Base-by-base conservation (phyloP, 2,113 vertebrate genomes). In the Sapajus apella region DNA sequence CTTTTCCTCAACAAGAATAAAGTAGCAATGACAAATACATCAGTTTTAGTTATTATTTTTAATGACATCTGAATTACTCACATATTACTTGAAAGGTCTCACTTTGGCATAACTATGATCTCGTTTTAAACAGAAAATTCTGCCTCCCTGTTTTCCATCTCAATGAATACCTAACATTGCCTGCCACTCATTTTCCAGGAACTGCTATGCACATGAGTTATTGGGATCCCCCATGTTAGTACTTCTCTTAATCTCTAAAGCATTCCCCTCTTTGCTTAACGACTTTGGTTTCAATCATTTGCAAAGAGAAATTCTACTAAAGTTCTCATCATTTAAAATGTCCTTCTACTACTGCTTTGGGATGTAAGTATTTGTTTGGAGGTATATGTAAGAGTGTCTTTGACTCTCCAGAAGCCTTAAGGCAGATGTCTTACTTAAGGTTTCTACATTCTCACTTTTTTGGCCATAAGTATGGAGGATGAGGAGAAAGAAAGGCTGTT, bases 51-150 rank as follows among this genome's bases (percentile, higher is more conserved):
- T 96, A 68, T 43, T 85, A 40, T 64, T 35, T 85, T 84, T n/a
- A 90, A 73, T 77, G 23, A 68, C 50, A 66, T 16, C 40, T 93
- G 35, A 30, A 58, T 77, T 37, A 45, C 72, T 79, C 35, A 79
- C 23, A 40, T 16, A 32, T 32, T 85, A 27, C 72, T 86, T 92
- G 37, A 79, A 95, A 83, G 52, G 6, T 95, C 25, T 90, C 20
- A 87, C 37, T 76, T 81, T 52, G 30, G 92, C 37, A 70, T 40
- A 82, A 7, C 3, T 23, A 58, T 55, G 32, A 9, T 75, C 82
- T 92, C 35, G 8, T 87, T 94, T 84, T 35, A 89, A 95, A 72
- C 6, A 79, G 23, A 92, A 90, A 79, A 92, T 2, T 80, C 37
- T 35, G 45, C 40, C 8, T 73, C 52, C 12, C 40, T 87, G 12